Evolutionary conservation across 2,797 vertebrate genomes (phyloP).

Genomic region (Acrocephalus scirpaceus): DNA sequence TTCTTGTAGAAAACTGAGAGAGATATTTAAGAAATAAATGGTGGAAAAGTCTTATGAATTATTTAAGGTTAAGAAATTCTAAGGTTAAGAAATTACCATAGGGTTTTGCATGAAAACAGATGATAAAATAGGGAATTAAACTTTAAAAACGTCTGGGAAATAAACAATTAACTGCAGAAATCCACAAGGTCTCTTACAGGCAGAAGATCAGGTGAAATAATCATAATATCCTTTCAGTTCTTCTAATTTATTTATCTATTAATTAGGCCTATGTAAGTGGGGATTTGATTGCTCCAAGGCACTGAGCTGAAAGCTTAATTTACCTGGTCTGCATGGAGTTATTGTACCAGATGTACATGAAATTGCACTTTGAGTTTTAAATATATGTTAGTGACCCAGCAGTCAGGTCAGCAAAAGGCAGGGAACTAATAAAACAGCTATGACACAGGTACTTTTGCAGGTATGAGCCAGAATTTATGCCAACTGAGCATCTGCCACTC

Average conservation of each 20-base stretch:
- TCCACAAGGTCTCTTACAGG: background rate
- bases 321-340: background rate
- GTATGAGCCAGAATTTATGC: background rate
- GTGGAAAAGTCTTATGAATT: background rate
- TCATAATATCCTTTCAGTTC: background rate
- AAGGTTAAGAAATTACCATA: background rate
- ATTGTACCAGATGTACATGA: background rate
- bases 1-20: background rate
- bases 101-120: background rate
- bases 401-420: background rate
- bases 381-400: background rate
- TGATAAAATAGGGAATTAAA: background rate
- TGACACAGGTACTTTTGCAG: background rate
- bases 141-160: conserved; percentile 17
- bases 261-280: conserved; percentile 22
- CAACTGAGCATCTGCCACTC: background rate
- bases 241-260: conserved; percentile 46
- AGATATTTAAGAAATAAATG: background rate
- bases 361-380: background rate
- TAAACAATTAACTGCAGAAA: conserved; percentile 21
- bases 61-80: background rate
- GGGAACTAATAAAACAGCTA: background rate
- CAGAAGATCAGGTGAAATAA: conserved; percentile 32
- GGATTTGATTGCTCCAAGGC: background rate
- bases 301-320: background rate